Conservation (phyloP, 2,888 invertebrate genomes). For the Nematopogon swammerdamellus region DNA sequence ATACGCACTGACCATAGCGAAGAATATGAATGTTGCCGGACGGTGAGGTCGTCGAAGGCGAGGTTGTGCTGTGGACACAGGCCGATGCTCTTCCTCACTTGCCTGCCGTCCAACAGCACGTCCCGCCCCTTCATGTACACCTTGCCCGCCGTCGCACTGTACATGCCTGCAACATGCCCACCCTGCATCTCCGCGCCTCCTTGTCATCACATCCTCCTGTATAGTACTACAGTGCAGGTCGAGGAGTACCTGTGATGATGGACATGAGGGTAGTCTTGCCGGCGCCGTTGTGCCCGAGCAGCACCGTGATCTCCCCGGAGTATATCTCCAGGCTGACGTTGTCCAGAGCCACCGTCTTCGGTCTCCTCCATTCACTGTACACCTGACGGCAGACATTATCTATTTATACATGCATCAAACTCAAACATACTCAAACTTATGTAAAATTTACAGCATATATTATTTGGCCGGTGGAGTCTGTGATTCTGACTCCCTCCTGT, state of each 20-base stretch:
- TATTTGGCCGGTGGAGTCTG: no score
- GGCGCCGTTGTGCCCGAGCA: slow-evolving; percentile 86
- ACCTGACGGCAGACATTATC: no score
- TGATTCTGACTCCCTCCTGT: slow-evolving; percentile 4
- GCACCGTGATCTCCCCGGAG: slow-evolving; percentile 79
- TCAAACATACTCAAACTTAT: no score
- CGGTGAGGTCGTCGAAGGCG: slow-evolving; percentile 74
- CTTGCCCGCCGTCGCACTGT: slow-evolving; percentile 65
- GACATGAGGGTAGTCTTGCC: slow-evolving; percentile 81
- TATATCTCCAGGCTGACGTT: slow-evolving; percentile 72
- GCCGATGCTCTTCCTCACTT: slow-evolving; percentile 72
- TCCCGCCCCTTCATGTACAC: slow-evolving; percentile 71
- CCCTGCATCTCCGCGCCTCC: no score
- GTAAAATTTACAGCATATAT: no score
- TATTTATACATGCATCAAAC: no score
- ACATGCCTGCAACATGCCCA: slow-evolving; percentile 62
- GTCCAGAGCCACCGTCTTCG: slow-evolving; percentile 58
- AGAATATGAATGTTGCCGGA: slow-evolving; percentile 82
- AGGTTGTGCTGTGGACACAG: slow-evolving; percentile 91
- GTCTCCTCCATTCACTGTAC: slow-evolving; percentile 10
- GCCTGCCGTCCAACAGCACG: slow-evolving; percentile 48
- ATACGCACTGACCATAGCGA: slow-evolving; percentile 78
- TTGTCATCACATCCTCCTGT: no score
- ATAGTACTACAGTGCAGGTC: neutral
- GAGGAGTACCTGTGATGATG: slow-evolving; percentile 52